phyloP scores from a whole-genome alignment of 2,797 vertebrate genomes.

The Echeneis naucrates region DNA sequence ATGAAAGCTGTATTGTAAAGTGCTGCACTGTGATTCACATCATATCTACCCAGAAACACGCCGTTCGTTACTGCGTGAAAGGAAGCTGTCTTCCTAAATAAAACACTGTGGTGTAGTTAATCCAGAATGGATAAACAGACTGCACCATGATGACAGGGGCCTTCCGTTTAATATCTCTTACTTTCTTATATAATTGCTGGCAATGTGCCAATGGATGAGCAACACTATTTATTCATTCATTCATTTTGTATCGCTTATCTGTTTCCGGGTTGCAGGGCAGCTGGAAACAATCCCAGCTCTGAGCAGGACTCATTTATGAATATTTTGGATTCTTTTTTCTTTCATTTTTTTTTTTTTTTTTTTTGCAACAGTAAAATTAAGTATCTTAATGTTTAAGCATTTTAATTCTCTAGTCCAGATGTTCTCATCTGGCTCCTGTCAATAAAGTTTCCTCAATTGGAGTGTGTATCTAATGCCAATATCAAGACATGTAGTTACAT shows the following conservation, averaged over 20 bases:
- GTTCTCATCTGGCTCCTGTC: not conserved
- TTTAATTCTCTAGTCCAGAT: not conserved
- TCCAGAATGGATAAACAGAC: not conserved
- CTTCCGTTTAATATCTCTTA: not conserved
- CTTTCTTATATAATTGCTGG: constrained; percentile 6
- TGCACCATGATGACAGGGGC: not conserved
- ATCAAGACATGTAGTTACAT: not conserved
- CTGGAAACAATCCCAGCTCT: too few relatives aligned
- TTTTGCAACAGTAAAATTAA: constrained; percentile 8
- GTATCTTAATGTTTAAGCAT: not conserved
- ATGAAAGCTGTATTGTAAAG: constrained; percentile 1
- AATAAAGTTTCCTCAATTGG: not conserved
- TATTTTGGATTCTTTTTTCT: not conserved
- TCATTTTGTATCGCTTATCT: too few relatives aligned
- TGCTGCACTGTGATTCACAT: constrained; percentile 17
- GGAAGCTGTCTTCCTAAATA: constrained; percentile 6
- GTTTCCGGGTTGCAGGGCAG: too few relatives aligned
- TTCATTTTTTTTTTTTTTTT: too few relatives aligned
- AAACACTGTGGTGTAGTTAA: not conserved
- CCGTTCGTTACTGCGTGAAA: constrained; percentile 32
- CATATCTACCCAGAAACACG: constrained; percentile 16
- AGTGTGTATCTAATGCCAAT: not conserved
- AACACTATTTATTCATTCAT: too few relatives aligned
- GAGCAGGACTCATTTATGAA: not conserved
- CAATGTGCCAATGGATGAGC: not conserved